Conservation (phyloP, 2,888 invertebrate species). For the Patella caerulea region DNA sequence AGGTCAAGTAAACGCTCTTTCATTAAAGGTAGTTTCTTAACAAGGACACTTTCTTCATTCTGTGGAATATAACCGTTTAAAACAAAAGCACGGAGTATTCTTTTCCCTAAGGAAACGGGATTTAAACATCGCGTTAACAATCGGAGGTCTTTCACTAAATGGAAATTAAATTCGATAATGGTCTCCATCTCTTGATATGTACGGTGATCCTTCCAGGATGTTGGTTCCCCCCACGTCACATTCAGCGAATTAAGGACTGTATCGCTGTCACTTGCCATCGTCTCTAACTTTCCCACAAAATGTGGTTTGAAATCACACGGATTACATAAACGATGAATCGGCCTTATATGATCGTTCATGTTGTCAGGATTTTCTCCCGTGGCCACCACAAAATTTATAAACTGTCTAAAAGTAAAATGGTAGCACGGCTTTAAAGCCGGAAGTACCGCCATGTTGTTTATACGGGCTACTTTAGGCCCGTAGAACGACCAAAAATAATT, state of each 20-base stretch:
- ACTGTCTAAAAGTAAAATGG: slow-evolving; percentile 39
- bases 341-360: slow-evolving; percentile 40
- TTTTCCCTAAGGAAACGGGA: neutral
- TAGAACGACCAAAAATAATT: slow-evolving; percentile 36
- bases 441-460: slow-evolving; percentile 20
- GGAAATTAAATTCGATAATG: neutral
- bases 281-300: slow-evolving; percentile 42
- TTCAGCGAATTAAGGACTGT: slow-evolving; percentile 31
- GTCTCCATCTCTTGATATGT: neutral
- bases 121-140: neutral
- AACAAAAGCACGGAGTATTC: neutral
- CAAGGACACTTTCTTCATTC: neutral
- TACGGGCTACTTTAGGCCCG: slow-evolving; percentile 20
- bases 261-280: slow-evolving; percentile 28
- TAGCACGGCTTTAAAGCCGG: slow-evolving; percentile 21
- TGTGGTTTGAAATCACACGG: slow-evolving; percentile 39
- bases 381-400: slow-evolving; percentile 32
- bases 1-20: neutral
- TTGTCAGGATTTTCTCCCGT: neutral
- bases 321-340: slow-evolving; percentile 35
- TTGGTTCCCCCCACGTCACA: slow-evolving; percentile 15
- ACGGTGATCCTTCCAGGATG: neutral
- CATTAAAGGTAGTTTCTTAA: neutral
- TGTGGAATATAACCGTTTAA: neutral
- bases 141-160: neutral